Conservation (phyloP, 2,797 vertebrate species). For the Paedocypris micromegethes region DNA sequence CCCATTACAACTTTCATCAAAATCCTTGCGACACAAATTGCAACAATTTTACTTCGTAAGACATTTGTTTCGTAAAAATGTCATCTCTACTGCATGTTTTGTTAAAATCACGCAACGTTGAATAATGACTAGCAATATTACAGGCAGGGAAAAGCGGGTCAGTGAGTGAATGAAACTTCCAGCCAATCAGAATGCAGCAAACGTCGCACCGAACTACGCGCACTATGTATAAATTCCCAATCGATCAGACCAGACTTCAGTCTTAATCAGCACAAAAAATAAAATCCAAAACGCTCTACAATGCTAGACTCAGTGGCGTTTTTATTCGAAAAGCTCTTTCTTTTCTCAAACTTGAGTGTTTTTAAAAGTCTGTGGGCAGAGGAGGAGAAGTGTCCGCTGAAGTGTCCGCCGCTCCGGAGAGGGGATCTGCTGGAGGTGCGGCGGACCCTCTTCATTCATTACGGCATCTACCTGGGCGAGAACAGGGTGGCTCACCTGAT, state of each 20-base stretch:
- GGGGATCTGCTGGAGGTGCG: conserved; percentile 89
- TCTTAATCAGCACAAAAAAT: background rate
- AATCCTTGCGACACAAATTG: too few relatives aligned
- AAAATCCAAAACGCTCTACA: background rate
- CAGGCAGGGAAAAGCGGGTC: background rate
- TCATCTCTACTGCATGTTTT: background rate
- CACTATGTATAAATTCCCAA: conserved; percentile 55
- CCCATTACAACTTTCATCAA: too few relatives aligned
- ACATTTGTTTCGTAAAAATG: too few relatives aligned
- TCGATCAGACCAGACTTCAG: background rate
- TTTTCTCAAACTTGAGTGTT: conserved; percentile 66
- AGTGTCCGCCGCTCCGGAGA: conserved; percentile 51
- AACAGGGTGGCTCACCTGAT: conserved; percentile 88
- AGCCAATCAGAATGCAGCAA: conserved; percentile 51
- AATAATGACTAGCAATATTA: background rate
- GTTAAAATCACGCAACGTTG: background rate
- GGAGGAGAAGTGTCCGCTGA: conserved; percentile 35
- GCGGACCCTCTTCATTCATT: conserved; percentile 86
- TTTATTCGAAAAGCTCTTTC: conserved; percentile 30
- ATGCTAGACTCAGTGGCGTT: conserved; percentile 40
- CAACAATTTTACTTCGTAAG: too few relatives aligned
- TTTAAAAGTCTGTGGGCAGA: conserved; percentile 44
- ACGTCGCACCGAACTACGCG: conserved; percentile 49
- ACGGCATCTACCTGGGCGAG: conserved; percentile 88
- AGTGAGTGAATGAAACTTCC: conserved; percentile 22